Percentiles rank a stretch among this genome's conserved stretches.
phyloP scores from a whole-genome alignment of 2,797 vertebrate genomes.

The Propithecus deckenii region DNA sequence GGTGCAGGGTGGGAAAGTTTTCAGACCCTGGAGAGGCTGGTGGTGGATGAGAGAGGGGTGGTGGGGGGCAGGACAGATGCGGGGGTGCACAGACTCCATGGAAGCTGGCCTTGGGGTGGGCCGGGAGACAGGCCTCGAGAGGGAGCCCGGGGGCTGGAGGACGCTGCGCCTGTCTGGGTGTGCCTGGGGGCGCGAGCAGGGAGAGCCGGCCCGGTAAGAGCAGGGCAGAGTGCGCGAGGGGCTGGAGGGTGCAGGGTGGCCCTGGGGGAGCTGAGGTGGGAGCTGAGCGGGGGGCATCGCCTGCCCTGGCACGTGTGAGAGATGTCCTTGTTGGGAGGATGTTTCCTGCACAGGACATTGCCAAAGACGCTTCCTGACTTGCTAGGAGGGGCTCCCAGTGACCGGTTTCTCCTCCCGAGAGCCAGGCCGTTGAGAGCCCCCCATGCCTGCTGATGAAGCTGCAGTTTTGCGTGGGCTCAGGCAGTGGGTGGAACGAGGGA shows the following conservation, averaged over 20 bases:
- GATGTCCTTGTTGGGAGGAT: neutral
- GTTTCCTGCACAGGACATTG: neutral
- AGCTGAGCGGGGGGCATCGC: neutral
- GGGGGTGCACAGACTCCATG: neutral
- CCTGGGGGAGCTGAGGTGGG: neutral
- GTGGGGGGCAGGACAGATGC: neutral
- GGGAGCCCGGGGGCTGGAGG: rapidly evolving
- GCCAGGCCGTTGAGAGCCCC: neutral
- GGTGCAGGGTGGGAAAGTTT: neutral
- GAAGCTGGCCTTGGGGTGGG: neutral
- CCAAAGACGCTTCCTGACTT: neutral
- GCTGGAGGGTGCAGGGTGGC: neutral
- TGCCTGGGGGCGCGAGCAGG: rapidly evolving
- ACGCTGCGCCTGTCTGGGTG: rapidly evolving
- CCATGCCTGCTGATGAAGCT: neutral
- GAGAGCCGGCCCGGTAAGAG: neutral
- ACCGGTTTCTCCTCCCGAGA: too few species aligned
- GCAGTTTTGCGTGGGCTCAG: neutral
- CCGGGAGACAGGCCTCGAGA: neutral
- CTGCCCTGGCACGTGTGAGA: neutral
- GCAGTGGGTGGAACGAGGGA: neutral
- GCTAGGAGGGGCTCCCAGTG: too few species aligned
- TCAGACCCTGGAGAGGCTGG: neutral
- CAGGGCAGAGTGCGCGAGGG: neutral
- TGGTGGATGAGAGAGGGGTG: neutral